Evolutionary conservation across 2,888 invertebrate species (phyloP).

Genomic region (Epinotia ramella): DNA sequence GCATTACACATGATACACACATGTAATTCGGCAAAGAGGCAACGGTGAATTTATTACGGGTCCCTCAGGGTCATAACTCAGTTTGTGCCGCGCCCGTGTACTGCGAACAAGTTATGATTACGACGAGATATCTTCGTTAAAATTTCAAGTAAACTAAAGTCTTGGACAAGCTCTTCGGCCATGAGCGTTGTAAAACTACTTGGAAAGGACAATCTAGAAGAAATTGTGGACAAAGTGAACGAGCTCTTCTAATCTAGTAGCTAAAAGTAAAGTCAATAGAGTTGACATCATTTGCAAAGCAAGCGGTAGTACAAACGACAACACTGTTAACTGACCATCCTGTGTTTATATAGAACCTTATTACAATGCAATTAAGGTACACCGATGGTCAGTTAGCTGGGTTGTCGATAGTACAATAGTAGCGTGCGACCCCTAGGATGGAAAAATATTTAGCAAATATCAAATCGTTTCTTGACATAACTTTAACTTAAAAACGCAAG

Average conservation of each 20-base stretch:
- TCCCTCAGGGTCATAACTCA: slow-evolving; percentile 41
- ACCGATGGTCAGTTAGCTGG: too few relatives aligned
- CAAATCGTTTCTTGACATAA: too few relatives aligned
- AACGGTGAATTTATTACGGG: slow-evolving; percentile 45
- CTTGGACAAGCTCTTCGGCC: not conserved
- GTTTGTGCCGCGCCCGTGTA: slow-evolving; percentile 38
- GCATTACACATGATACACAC: slow-evolving; percentile 30
- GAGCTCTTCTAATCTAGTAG: not conserved
- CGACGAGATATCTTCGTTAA: slow-evolving; percentile 23
- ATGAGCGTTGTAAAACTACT: not conserved
- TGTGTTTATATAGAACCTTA: too few relatives aligned
- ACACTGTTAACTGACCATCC: too few relatives aligned
- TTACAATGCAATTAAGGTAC: too few relatives aligned
- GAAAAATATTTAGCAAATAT: too few relatives aligned
- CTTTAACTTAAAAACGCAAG: too few relatives aligned
- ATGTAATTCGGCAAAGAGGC: slow-evolving; percentile 39
- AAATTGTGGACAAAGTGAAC: not conserved
- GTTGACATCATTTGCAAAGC: not conserved
- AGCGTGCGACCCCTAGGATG: too few relatives aligned
- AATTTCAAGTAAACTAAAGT: slow-evolving; percentile 15
- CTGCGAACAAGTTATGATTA: slow-evolving; percentile 42
- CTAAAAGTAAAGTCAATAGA: not conserved
- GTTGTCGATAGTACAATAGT: too few relatives aligned
- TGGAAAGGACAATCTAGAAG: not conserved
- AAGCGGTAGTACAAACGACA: too few relatives aligned